phyloP scores from a whole-genome alignment of 2,113 vertebrate species.

The Physeter macrocephalus region DNA sequence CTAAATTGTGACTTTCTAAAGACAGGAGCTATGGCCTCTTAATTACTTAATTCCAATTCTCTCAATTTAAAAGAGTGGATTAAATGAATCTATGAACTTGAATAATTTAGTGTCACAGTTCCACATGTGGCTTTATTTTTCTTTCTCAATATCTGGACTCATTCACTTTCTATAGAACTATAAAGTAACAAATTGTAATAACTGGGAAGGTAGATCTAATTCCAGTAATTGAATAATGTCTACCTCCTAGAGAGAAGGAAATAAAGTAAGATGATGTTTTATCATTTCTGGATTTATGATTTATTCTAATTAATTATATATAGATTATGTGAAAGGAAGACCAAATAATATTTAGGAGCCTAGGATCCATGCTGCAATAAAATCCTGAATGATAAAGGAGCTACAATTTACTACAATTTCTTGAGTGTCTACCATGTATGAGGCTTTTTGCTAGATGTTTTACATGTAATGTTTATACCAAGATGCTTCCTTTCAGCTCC shows the following conservation, averaged over 20 bases:
- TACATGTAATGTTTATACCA: background rate
- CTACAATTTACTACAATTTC: background rate
- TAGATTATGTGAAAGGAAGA: background rate
- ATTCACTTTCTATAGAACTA: background rate
- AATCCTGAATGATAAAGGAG: background rate
- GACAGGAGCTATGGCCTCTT: background rate
- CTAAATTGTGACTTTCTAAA: background rate
- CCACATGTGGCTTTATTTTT: background rate
- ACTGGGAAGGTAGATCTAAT: background rate
- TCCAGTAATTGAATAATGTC: background rate
- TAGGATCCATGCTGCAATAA: background rate
- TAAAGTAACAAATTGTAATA: background rate
- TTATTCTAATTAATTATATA: slow-evolving; percentile 10
- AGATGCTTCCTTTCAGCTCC: background rate
- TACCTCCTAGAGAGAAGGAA: background rate
- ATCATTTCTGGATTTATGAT: slow-evolving; percentile 19
- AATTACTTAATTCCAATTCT: background rate
- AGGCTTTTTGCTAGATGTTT: background rate
- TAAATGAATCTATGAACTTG: background rate
- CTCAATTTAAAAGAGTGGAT: background rate
- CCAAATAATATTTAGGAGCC: background rate
- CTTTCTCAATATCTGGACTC: background rate
- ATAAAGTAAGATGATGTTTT: background rate
- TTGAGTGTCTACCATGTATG: background rate
- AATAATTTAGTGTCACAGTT: background rate